Evolutionary conservation across 2,797 vertebrate genomes (phyloP), one percentile per base, ranked within the genome.

Genomic region (Lophius americanus): DNA sequence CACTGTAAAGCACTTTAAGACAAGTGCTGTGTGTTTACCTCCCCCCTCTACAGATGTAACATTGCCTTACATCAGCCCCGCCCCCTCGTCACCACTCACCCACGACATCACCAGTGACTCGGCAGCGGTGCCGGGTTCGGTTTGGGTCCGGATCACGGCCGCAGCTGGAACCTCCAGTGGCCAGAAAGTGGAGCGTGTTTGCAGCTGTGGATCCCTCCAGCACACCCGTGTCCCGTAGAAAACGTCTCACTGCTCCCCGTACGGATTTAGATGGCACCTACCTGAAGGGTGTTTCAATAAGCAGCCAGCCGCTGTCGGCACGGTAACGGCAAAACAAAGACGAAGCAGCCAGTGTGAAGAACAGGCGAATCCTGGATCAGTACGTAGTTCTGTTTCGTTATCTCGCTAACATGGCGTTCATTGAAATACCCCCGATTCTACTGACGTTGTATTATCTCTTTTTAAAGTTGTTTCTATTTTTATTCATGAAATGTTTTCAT

Each of bases 391-490:
- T 68, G 68, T 88, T 85, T 83, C 67, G 53, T 85, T 79, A 48
- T 81, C 81, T 79, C 37, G 83, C 84, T 88, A 89, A 88, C 89
- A 83, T 53, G 78, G 84, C 83, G 86, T 84, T 89, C 76, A 82
- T 82, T 65, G 79, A 90, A 84, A 85, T 82, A 76, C 85, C 87
- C 83, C 69, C 85, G 68, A 64, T 83, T 87, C 89, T 90, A 87
- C 91, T 92, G 90, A 89, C 88, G 84, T 87, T 84, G 85, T 90
- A 82, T 90, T 89, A 87, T 84, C 82, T 85, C 73, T 86, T 91
- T 89, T 89, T 72, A 89, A 92, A 85, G 80, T 89, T 70, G 86
- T 90, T 89, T 89, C 79, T 89, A 87, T 92, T 91, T 90, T 91
- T 91, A 89, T 91, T 87, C 89, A 89, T 86, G 79, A 84, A 69